Percentiles rank a stretch among this genome's conserved stretches.
Evolutionary conservation across 2,888 invertebrate species (phyloP).

Genomic region (Lordiphosa andalusiaca): DNA sequence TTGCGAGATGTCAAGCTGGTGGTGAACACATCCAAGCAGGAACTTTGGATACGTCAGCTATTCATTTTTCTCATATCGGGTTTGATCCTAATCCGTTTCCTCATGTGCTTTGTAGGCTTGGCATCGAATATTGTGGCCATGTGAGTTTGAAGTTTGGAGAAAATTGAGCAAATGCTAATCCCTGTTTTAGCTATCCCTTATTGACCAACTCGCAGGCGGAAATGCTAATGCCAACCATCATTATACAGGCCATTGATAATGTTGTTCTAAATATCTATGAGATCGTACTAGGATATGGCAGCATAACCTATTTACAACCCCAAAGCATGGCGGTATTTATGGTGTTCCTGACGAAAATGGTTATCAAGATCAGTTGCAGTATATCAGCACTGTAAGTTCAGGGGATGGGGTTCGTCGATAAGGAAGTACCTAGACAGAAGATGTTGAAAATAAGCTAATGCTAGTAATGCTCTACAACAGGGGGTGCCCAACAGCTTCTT

Average conservation of each 20-base stretch:
- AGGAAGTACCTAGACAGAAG: too few relatives aligned
- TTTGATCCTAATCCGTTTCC: constrained; percentile 67
- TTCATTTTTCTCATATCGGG: constrained; percentile 62
- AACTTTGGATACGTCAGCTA: constrained; percentile 55
- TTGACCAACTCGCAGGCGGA: constrained; percentile 70
- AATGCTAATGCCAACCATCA: constrained; percentile 73
- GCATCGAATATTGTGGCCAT: constrained; percentile 76
- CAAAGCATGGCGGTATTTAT: constrained; percentile 56
- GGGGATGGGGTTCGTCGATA: too few relatives aligned
- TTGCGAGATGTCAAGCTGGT: constrained; percentile 52
- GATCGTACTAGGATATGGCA: constrained; percentile 61
- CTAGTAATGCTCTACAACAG: too few relatives aligned
- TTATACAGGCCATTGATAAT: constrained; percentile 66
- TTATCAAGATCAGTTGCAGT: constrained; percentile 53
- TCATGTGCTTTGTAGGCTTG: constrained; percentile 67
- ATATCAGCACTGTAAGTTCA: constrained; percentile 61
- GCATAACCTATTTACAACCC: constrained; percentile 56
- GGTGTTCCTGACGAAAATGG: constrained; percentile 62
- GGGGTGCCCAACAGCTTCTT: too few relatives aligned
- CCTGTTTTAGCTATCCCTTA: constrained; percentile 73
- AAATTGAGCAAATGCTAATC: background rate
- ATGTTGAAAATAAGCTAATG: too few relatives aligned
- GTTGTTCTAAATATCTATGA: constrained; percentile 66
- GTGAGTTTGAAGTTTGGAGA: constrained; percentile 52
- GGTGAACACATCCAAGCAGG: constrained; percentile 40